These are phyloP conservation scores for Chironomus striatipennis DNA, from an alignment of 1,140 invertebrate species.

Conservation along the genomic window DNA sequence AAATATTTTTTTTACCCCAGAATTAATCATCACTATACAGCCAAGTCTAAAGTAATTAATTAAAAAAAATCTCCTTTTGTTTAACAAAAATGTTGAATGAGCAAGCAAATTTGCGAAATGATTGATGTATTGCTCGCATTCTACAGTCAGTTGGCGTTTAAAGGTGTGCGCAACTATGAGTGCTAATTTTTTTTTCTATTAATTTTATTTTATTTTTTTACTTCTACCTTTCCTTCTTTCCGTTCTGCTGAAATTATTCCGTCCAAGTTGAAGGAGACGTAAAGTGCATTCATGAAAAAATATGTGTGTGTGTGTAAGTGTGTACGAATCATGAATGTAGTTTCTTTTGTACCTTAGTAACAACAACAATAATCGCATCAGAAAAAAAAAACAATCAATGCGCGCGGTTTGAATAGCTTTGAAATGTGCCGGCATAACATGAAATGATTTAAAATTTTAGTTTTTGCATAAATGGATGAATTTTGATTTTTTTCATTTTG, in stretches of 20 bases:
- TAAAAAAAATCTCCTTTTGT: neutral
- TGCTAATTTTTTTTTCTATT: no score
- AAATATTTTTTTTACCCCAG: no score
- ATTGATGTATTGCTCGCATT: conserved; percentile 17
- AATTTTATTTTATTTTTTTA: no score
- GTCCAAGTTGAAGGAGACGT: no score
- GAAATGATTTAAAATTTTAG: neutral
- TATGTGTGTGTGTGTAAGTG: no score
- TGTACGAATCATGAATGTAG: no score
- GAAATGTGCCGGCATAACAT: conserved; percentile 2
- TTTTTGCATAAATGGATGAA: neutral
- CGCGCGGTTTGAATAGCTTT: neutral
- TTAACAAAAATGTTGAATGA: neutral
- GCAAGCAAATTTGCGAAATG: conserved; percentile 1
- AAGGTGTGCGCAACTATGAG: no score
- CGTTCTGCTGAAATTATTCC: no score
- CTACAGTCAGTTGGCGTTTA: neutral
- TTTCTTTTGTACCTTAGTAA: no score
- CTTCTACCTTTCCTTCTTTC: no score
- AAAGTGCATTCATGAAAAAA: no score
- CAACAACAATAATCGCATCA: neutral
- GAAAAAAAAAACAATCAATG: neutral
- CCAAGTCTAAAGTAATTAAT: neutral
- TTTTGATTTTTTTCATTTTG: no score
- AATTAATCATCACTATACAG: neutral